Conservation (phyloP, 2,113 vertebrate species). For the Zosterops borbonicus region DNA sequence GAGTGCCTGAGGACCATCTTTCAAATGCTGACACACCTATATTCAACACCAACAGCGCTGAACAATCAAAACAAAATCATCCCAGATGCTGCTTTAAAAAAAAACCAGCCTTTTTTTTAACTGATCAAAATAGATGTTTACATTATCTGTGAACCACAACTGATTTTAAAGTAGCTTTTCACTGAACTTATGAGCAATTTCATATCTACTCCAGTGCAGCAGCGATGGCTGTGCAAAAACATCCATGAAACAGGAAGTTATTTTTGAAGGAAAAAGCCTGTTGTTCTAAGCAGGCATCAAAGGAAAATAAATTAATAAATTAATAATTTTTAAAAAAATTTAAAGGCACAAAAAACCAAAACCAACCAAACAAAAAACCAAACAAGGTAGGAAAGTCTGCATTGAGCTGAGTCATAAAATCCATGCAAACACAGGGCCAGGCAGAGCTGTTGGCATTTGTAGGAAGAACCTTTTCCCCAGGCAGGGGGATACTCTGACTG, state of each 20-base stretch:
- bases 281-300: not conserved
- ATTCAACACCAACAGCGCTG: conserved; percentile 44
- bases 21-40: conserved; percentile 36
- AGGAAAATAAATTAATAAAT: no score
- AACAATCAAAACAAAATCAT: conserved; percentile 51
- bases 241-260: not conserved
- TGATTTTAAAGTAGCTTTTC: conserved; percentile 24
- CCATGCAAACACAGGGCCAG: not conserved
- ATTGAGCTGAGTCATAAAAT: not conserved
- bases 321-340: no score
- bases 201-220: not conserved
- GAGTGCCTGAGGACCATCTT: conserved; percentile 31
- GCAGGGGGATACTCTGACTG: not conserved
- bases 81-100: conserved; percentile 21
- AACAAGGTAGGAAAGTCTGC: not conserved
- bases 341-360: no score
- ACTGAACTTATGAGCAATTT: not conserved
- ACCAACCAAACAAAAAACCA: not conserved
- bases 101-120: conserved; percentile 14
- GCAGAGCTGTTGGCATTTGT: not conserved
- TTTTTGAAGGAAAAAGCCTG: not conserved
- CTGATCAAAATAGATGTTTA: conserved; percentile 35
- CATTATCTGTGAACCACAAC: conserved; percentile 4
- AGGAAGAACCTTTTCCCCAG: not conserved
- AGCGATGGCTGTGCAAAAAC: not conserved